A percentile compares a stretch with the other conserved stretches of the same genome.
These are phyloP conservation scores for Sitophilus oryzae DNA, from an alignment of 1,140 invertebrate species.

Conservation along the genomic window DNA sequence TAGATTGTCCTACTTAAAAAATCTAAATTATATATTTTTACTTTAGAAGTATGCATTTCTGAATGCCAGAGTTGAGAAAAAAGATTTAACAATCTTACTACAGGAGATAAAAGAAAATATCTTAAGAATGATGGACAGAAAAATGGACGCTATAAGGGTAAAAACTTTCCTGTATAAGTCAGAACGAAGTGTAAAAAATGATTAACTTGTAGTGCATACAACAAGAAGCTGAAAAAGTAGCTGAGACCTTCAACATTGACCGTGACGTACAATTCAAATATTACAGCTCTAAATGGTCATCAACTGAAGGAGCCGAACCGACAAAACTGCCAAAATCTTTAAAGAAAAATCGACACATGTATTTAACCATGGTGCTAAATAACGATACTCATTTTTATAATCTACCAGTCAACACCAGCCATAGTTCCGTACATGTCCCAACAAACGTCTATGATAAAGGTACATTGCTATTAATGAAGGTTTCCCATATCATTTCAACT, in stretches of 20 bases:
- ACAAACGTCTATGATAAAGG: conserved; percentile 87
- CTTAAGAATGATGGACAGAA: conserved; percentile 68
- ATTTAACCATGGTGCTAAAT: conserved; percentile 55
- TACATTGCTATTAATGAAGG: too few species aligned
- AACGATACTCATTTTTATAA: conserved; percentile 79
- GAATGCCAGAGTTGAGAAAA: conserved; percentile 66
- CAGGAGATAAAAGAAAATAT: conserved; percentile 68
- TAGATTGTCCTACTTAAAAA: neutral
- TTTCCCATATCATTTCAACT: too few species aligned
- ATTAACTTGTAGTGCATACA: conserved; percentile 62
- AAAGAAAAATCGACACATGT: conserved; percentile 42
- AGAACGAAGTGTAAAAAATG: neutral
- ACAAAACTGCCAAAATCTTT: conserved; percentile 40
- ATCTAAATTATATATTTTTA: conserved; percentile 21
- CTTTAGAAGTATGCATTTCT: conserved; percentile 64
- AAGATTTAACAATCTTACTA: conserved; percentile 68
- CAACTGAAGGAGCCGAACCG: conserved; percentile 38
- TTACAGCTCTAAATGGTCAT: conserved; percentile 66
- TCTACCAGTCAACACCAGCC: conserved; percentile 72
- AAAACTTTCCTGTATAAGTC: conserved; percentile 8
- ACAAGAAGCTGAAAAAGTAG: conserved; percentile 57
- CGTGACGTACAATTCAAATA: conserved; percentile 48
- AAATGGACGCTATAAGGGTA: conserved; percentile 76
- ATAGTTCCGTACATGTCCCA: conserved; percentile 88
- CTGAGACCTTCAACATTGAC: conserved; percentile 58